Evolutionary conservation across 2,797 vertebrate genomes (phyloP).

Genomic region (Sus cebifrons): DNA sequence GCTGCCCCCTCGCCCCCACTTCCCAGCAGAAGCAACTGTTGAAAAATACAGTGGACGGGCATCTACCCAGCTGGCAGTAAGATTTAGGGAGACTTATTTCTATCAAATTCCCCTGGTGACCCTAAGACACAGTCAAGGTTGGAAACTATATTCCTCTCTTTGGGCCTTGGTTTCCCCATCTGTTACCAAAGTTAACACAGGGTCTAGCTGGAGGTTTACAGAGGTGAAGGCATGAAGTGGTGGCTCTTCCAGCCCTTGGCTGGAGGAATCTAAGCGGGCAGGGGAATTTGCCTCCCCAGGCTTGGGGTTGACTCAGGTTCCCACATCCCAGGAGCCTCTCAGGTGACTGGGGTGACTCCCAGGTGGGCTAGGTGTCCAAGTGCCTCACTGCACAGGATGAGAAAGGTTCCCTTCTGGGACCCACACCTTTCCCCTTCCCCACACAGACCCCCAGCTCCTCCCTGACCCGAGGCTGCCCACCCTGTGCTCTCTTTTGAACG

Average conservation of each 20-base stretch:
- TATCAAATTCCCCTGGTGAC: background rate
- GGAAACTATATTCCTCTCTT: background rate
- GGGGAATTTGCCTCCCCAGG: background rate
- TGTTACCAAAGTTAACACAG: background rate
- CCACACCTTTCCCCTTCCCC: background rate
- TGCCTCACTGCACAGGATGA: background rate
- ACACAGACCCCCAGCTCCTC: background rate
- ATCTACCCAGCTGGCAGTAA: no score
- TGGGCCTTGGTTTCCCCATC: background rate
- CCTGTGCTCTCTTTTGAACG: background rate
- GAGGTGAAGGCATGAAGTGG: background rate
- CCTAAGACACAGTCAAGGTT: background rate
- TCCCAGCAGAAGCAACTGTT: background rate
- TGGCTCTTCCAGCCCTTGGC: background rate
- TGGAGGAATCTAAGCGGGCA: background rate
- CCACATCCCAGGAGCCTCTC: background rate
- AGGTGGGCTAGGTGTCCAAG: rapidly evolving
- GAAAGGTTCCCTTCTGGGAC: background rate
- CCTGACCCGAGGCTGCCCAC: background rate
- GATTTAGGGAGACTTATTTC: background rate
- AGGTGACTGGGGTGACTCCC: background rate
- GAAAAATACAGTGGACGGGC: background rate
- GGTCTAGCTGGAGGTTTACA: background rate
- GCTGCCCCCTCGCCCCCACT: background rate
- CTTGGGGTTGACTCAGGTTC: background rate